Base-by-base conservation (phyloP, 2,888 invertebrate species). In the Amphipyra berbera region DNA sequence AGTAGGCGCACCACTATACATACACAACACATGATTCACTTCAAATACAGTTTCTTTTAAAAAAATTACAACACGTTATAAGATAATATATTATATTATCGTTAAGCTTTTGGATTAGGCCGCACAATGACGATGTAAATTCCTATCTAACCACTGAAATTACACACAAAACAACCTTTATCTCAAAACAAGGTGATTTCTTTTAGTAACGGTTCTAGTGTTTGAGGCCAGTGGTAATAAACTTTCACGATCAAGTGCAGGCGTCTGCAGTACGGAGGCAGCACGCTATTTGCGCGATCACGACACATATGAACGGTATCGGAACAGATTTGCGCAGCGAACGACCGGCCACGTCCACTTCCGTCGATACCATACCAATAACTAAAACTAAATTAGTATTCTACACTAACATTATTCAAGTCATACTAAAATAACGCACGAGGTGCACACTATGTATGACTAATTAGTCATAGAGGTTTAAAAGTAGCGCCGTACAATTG, bases 231-330 rank as follows among this genome's bases (percentile, higher is more conserved):
- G 87, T 85, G 86, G 86, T 90, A 90, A 88, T 87, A 90, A 88
- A 94, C 92, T 94, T 94, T 94, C 94, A 93, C 94, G 92, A 91
- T 91, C 90, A 92, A 91, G 90, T 91, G 90, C 90, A 91, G 84
- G 83, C 86, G 86, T 84, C 85, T 87, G 87, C 87, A 84, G 81
- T 82, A 82, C 83, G 68, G 79, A 84, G 82, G 76, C 81, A 80
- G 84, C 90, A 89, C 89, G 89, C 89, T 89, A 90, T 86, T 84
- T 85, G 79, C 82, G 80, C 82, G 73, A 85, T 82, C 84, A 83
- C 85, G 68, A 79, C 83, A 83, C 85, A 87, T 81, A 79, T 77
- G 83, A 81, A 78, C 79, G 82, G 79, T 79, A 81, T 79, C 81
- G 71, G 74, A 78, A 84, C 73, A 70, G 79, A 81, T 81, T 74